Evolutionary conservation across 2,888 invertebrate genomes (phyloP).

Genomic region (Orgyia antiqua): DNA sequence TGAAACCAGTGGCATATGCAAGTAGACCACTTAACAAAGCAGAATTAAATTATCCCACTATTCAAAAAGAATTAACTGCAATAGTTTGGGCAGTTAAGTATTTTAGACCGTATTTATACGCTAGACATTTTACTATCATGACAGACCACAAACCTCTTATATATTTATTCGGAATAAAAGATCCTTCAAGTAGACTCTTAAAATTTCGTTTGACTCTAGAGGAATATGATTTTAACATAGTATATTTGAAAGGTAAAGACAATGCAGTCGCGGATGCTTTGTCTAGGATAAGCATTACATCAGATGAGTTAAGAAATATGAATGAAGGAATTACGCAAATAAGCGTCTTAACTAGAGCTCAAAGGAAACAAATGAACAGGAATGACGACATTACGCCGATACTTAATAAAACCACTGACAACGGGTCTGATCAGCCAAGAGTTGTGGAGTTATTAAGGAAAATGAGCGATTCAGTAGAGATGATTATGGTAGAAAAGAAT

Average conservation of each 20-base stretch:
- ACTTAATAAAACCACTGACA: too few relatives aligned
- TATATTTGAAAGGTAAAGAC: slow-evolving; percentile 1
- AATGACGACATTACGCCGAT: too few relatives aligned
- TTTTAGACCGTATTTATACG: slow-evolving; percentile 3
- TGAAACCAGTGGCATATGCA: slow-evolving; percentile 12
- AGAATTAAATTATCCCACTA: slow-evolving; percentile 5
- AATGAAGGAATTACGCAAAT: too few relatives aligned
- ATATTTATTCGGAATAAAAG: not conserved
- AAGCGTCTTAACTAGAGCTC: too few relatives aligned
- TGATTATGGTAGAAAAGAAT: too few relatives aligned
- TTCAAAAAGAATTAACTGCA: slow-evolving; percentile 5
- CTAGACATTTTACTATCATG: slow-evolving; percentile 7
- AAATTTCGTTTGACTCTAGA: slow-evolving; percentile 1
- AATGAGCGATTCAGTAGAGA: too few relatives aligned
- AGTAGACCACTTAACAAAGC: slow-evolving; percentile 9
- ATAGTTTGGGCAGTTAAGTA: slow-evolving; percentile 2
- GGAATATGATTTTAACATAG: slow-evolving; percentile 1
- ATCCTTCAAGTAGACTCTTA: slow-evolving; percentile 4
- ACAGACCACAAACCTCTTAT: slow-evolving; percentile 4
- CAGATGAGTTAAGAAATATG: too few relatives aligned
- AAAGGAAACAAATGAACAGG: too few relatives aligned
- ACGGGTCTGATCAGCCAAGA: not conserved
- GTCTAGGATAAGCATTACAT: too few relatives aligned
- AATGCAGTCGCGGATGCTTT: too few relatives aligned
- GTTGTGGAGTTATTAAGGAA: not conserved